These are phyloP conservation scores for Margarornis squamiger DNA, from an alignment of 2,797 vertebrate species.

Conservation along the genomic window DNA sequence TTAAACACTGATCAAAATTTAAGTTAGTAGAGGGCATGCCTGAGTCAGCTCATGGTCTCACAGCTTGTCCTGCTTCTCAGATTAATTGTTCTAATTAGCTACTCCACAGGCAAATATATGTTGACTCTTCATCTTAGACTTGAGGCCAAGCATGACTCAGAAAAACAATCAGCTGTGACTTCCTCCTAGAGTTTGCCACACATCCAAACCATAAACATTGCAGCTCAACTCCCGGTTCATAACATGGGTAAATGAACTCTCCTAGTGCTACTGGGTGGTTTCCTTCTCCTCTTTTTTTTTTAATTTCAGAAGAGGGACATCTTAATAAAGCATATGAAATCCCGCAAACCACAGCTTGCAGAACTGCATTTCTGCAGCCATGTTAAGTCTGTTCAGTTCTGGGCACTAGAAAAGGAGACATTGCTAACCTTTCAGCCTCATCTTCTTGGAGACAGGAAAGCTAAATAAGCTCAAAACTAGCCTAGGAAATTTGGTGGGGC, in stretches of 20 bases:
- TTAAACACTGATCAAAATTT: slow-evolving; percentile 22
- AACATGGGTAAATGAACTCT: background rate
- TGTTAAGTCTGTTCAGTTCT: background rate
- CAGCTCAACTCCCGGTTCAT: background rate
- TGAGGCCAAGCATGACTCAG: background rate
- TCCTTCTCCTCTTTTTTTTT: background rate
- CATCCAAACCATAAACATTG: background rate
- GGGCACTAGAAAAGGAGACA: fast-evolving
- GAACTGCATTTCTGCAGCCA: background rate
- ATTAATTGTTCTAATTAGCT: slow-evolving; percentile 56
- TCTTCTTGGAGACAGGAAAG: background rate
- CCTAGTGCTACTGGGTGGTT: background rate
- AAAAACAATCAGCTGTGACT: slow-evolving; percentile 2
- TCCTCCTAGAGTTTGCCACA: background rate
- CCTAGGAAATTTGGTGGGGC: background rate
- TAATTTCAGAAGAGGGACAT: background rate
- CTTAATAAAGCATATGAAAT: background rate
- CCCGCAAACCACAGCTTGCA: background rate
- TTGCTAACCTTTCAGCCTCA: background rate
- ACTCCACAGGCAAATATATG: slow-evolving; percentile 17
- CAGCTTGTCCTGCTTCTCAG: background rate
- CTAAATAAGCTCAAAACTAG: background rate
- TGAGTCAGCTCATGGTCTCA: slow-evolving; percentile 11
- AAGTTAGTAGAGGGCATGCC: background rate
- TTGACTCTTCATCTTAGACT: slow-evolving; percentile 23